Evolutionary conservation across 2,113 vertebrate species (phyloP).

Genomic region (Cromileptes altivelis): DNA sequence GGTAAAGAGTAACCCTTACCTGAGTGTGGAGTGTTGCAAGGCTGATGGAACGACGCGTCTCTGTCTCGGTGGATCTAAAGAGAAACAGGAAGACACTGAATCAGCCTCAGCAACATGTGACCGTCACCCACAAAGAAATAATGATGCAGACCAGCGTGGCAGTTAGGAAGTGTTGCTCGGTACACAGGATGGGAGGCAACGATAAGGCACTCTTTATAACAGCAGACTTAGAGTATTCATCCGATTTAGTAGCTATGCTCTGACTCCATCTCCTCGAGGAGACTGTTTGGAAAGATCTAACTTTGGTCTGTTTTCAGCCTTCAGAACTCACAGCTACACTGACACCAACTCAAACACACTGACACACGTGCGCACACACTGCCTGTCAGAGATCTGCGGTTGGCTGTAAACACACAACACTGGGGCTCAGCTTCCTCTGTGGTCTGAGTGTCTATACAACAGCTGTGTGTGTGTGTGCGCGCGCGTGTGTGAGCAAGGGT

Average conservation of each 20-base stretch:
- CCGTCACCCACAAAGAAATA: slow-evolving; percentile 68
- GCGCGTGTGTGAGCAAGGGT: slow-evolving; percentile 4
- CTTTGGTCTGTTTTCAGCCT: slow-evolving; percentile 42
- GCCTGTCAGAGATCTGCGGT: slow-evolving; percentile 62
- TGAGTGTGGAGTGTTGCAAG: slow-evolving; percentile 66
- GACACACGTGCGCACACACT: slow-evolving; percentile 2
- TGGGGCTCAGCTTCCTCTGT: slow-evolving; percentile 73
- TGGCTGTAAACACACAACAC: slow-evolving; percentile 58
- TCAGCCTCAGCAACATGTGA: slow-evolving; percentile 83
- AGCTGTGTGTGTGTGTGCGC: slow-evolving; percentile 60
- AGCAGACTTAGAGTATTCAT: slow-evolving; percentile 24
- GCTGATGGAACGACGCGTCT: slow-evolving; percentile 76
- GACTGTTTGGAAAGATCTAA: slow-evolving; percentile 37
- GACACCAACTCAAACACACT: slow-evolving; percentile 28
- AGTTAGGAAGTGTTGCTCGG: slow-evolving; percentile 61
- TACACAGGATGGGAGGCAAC: slow-evolving; percentile 58
- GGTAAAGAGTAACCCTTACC: slow-evolving; percentile 69
- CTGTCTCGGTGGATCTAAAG: slow-evolving; percentile 85
- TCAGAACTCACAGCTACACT: slow-evolving; percentile 33
- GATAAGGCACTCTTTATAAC: slow-evolving; percentile 37
- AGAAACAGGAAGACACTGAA: slow-evolving; percentile 82
- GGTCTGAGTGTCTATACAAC: slow-evolving; percentile 61
- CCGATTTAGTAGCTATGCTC: slow-evolving; percentile 3
- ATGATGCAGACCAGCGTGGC: slow-evolving; percentile 66
- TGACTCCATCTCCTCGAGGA: slow-evolving; percentile 31